Evolutionary conservation across 2,888 invertebrate species (phyloP), one percentile per base, ranked within the genome.

Genomic region (Sussaba pulchella): DNA sequence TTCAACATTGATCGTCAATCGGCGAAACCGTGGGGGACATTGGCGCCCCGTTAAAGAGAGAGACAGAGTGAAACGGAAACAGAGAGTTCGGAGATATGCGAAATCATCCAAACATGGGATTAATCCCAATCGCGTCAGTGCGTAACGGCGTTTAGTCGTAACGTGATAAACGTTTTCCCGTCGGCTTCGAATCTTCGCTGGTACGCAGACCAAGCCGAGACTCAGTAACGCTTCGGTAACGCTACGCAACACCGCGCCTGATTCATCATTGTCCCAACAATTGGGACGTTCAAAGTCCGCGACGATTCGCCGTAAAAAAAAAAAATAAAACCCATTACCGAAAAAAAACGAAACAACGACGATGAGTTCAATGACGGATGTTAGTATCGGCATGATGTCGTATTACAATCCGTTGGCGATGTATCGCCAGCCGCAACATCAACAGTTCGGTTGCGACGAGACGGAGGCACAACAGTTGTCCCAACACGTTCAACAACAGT

Each of bases 351-450:
- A 1, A 12, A 39, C 36, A 10, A 2, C 0, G 17, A 14, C 19
- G 5, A 43, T 31, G 9, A 12, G n/a, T 10, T 63, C 52, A 50
- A 88, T 87, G 86, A 85, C 87, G 63, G 87, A 89, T 21, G 83
- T 87, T 21, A 85, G 85, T 21, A 61, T 81, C 91, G 85, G 84
- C 36, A 96, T 96, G 96, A 96, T 96, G 93, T 96, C 95, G 85
- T 96, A 96, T 92, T 96, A 95, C 89, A 94, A 95, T 92, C 93
- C 95, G 92, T 92, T 95, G 89, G 94, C 95, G 92, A 94, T 95
- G 93, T 95, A 95, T 92, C 94, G 95, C 90, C 95, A 95, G 91
- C 95, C 95, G 91, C 89, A 94, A 26, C 83, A 61, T 31, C 84
- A 77, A 41, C 84, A 71, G 67, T 86, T 91, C 70, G 88, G 86